Conservation (phyloP, 2,797 vertebrate species). For the Acrocephalus scirpaceus region DNA sequence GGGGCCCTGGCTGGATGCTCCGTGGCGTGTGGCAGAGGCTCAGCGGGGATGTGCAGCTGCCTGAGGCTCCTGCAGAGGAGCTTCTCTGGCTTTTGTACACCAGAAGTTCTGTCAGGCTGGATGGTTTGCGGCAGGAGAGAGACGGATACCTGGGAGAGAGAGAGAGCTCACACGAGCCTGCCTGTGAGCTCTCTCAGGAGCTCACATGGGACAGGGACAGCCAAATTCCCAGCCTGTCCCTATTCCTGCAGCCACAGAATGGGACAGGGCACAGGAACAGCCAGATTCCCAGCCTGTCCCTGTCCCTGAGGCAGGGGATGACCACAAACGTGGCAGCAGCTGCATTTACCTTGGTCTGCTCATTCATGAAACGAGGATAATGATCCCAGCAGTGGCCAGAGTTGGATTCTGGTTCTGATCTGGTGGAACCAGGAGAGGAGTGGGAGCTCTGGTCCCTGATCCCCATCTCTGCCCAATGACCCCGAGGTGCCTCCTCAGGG, state of each 20-base stretch:
- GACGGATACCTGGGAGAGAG: neutral
- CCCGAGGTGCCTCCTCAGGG: neutral
- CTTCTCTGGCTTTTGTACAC: neutral
- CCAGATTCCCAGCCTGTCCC: neutral
- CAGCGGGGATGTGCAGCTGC: neutral
- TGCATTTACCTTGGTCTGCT: neutral
- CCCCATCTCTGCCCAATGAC: neutral
- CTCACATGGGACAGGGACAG: neutral
- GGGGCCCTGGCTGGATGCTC: neutral
- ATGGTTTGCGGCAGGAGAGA: neutral
- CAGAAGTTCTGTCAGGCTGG: neutral
- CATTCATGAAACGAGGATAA: neutral
- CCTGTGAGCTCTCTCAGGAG: too few relatives aligned
- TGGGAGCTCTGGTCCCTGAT: neutral
- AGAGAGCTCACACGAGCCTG: neutral
- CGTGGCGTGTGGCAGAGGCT: conserved; percentile 20
- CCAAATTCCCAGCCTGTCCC: neutral
- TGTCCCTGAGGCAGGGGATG: neutral
- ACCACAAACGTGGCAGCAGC: neutral
- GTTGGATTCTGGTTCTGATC: neutral
- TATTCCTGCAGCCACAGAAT: too few relatives aligned
- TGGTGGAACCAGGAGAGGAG: neutral
- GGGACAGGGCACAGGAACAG: too few relatives aligned
- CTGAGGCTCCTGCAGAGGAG: neutral
- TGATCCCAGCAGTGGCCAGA: neutral